Base-by-base conservation (phyloP, 2,888 invertebrate species). In the Macrophya alboannulata region DNA sequence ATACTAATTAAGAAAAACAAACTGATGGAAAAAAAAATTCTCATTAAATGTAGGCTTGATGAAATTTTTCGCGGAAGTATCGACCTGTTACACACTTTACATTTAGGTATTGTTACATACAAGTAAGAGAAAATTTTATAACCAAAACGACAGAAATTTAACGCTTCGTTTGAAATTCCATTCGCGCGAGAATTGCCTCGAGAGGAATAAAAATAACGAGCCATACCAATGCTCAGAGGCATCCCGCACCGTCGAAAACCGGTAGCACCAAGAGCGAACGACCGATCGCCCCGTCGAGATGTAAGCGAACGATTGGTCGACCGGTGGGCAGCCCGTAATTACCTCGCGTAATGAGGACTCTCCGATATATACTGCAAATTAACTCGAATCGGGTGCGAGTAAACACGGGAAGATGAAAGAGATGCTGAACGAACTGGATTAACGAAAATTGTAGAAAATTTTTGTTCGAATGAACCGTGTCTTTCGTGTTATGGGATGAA, bases 301-400 rank as follows among this genome's bases (percentile, higher is more conserved):
- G 83, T 83, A 68, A 68, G 83, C 68, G 45, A 71, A 45, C 83
- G 83, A 83, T 83, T 59, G 83, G 82, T 45, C 82, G 82, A 31
- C 82, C 82, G 71, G 83, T 83, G 71, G 83, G 83, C 83, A 83
- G 68, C 48, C 83, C 83, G 83, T 68, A 83, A 83, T 83, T 83
- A 83, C 83, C 68, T 40, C 31, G 31, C 48, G 83, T 83, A 83
- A 83, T 71, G 83, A 83, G 83, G 83, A 83, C 68, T 68, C 83
- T 71, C 48, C 65, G 83, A 68, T 83, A 71, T 83, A 71, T 71
- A 68, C 83, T 17, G 83, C 83, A 71, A 83, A 83, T 83, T 68
- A 83, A 83, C 83, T 83, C 48, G 83, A 83, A 83, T 83, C 83
- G 83, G 83, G 83, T 68, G 83, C 83, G 83, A 83, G 83, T 25